Evolutionary conservation across 2,797 vertebrate genomes (phyloP), one percentile per base, ranked within the genome.

Genomic region (Protosalanx chinensis): DNA sequence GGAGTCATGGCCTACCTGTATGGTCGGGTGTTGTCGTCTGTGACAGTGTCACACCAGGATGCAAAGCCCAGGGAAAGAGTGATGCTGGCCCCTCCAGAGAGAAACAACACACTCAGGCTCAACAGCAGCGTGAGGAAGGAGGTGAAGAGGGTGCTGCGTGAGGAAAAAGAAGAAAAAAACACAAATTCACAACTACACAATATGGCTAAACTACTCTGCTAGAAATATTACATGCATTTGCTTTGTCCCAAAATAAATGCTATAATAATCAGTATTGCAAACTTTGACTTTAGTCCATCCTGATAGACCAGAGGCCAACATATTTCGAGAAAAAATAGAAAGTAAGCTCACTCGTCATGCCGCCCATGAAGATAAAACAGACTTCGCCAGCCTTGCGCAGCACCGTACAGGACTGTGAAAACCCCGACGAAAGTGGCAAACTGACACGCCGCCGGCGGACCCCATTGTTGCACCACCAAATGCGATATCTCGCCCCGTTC

Each of bases 351-450:
- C 93, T 94, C 93, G 69, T 94, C 92, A 16, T 94, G 93, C 30
- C 90, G 84, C 64, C 90, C 91, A 72, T 93, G 90, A 61, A 93
- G 91, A 74, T 94, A 94, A 73, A 94, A 92, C 41, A 94, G 81
- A 64, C 90, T 82, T 79, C 93, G 89, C 93, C 93, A 94, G 71
- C 91, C 88, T 85, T 94, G 93, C 33, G 92, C 92, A 0, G 92
- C 93, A 0, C 92, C 92, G 81, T 94, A 93, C 78, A 94, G 82
- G 67, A 91, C 92, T n/a, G 91, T 93, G 77, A 94, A 93, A 61
- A 94, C 91, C 0, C 92, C 93, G 1, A 93, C 93, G 29, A 94
- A 94, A 0, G 93, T 93, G 49, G 87, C 83, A 82, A 91, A 91
- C 88, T 94, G 93, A 64, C 93, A 94, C 61, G 91, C 91, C 0